Conservation (phyloP, 2,888 invertebrate species). For the Hedya salicella region DNA sequence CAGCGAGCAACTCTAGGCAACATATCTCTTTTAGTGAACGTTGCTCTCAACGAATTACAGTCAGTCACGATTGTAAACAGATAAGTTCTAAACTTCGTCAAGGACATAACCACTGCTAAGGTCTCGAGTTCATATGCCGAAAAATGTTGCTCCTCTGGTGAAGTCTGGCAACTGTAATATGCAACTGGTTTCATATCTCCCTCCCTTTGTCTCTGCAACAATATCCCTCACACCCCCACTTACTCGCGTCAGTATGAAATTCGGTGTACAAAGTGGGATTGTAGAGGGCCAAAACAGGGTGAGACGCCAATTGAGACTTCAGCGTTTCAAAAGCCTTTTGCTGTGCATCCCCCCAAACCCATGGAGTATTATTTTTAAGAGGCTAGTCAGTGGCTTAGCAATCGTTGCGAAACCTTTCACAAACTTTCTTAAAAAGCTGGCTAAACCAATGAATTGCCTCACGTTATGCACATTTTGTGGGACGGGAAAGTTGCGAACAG, state of each 20-base stretch:
- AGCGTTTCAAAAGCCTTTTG: not conserved
- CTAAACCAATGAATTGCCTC: not conserved
- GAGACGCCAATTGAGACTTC: not conserved
- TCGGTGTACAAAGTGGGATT: not conserved
- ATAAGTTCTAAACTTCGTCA: not conserved
- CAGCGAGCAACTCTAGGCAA: not conserved
- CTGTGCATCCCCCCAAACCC: not conserved
- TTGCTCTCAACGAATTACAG: not conserved
- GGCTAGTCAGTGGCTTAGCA: not conserved
- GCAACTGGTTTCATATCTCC: slow-evolving; percentile 1
- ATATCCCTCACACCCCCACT: not conserved
- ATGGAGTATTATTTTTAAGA: not conserved
- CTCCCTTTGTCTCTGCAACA: not conserved
- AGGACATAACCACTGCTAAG: not conserved
- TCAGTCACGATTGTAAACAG: not conserved
- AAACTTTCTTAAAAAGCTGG: not conserved
- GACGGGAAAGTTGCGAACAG: not conserved
- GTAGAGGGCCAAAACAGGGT: not conserved
- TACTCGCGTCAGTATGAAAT: slow-evolving; percentile 1
- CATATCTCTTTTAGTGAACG: not conserved
- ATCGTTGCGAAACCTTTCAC: not conserved
- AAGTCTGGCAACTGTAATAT: not conserved
- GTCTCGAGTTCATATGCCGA: slow-evolving; percentile 1
- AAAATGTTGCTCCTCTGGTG: not conserved
- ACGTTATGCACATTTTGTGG: not conserved